Evolutionary conservation across 2,888 invertebrate genomes (phyloP).

Genomic region (Drosophila paracracens): DNA sequence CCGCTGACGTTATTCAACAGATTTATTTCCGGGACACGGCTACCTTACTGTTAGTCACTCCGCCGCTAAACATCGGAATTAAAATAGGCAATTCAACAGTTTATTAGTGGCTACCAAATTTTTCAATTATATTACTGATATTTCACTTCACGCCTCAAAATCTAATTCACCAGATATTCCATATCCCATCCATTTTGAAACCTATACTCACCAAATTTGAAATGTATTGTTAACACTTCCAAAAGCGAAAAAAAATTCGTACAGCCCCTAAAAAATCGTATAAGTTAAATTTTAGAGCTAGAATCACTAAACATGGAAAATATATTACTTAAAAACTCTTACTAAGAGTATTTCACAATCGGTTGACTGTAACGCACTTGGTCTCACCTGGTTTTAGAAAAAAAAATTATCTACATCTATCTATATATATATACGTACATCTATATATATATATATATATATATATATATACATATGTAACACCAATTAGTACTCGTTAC

Average conservation of each 20-base stretch:
- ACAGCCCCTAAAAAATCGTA: background rate
- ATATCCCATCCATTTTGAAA: background rate
- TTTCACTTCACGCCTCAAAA: background rate
- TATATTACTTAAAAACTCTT: background rate
- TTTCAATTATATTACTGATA: background rate
- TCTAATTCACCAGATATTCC: too few species aligned
- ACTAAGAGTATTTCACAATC: background rate
- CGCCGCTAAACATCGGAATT: background rate
- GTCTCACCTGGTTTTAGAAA: background rate
- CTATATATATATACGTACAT: too few species aligned
- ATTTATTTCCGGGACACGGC: background rate
- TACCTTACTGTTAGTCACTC: background rate
- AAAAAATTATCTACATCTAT: background rate
- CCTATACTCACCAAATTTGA: background rate
- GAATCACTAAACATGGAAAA: background rate
- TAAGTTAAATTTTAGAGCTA: background rate
- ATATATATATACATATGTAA: background rate
- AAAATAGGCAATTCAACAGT: background rate
- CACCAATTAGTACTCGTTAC: slow-evolving; percentile 18
- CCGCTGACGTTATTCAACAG: background rate
- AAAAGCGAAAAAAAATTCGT: background rate
- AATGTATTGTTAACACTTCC: background rate
- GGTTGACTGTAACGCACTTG: background rate
- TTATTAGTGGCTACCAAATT: too few species aligned
- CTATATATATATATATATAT: background rate